These are phyloP conservation scores for Molorchus minor DNA, from an alignment of 2,888 invertebrate species.

Conservation along the genomic window DNA sequence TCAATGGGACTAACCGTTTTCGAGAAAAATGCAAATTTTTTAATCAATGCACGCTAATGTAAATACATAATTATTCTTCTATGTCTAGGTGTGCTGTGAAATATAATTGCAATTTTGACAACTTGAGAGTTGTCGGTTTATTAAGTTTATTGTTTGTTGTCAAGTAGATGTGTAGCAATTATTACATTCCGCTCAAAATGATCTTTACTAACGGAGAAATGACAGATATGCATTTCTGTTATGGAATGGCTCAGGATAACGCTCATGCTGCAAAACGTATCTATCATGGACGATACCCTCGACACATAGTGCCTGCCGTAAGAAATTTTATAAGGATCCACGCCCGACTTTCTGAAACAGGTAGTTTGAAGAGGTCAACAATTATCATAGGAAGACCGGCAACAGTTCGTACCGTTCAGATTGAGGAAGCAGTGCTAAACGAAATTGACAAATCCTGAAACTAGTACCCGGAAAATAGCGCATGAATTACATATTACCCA, in stretches of 20 bases:
- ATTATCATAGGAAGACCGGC: neutral
- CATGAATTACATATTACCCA: too few species aligned
- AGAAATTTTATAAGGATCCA: conserved; percentile 20
- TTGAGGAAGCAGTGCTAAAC: neutral
- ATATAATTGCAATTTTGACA: neutral
- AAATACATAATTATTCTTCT: neutral
- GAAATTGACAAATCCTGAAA: too few species aligned
- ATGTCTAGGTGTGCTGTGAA: neutral
- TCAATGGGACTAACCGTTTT: neutral
- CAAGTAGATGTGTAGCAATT: neutral
- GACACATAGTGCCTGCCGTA: conserved; percentile 3
- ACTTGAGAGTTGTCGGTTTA: neutral
- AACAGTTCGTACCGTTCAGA: neutral
- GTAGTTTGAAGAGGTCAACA: conserved; percentile 2
- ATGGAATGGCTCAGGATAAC: conserved; percentile 20
- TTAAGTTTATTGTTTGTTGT: neutral
- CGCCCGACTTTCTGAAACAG: conserved; percentile 15
- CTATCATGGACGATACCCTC: conserved; percentile 21
- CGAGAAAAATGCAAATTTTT: neutral
- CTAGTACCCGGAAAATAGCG: too few species aligned
- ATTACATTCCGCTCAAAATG: neutral
- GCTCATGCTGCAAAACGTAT: conserved; percentile 13
- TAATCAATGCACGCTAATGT: neutral
- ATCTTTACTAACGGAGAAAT: conserved; percentile 22
- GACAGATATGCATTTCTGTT: conserved; percentile 24